Evolutionary conservation across 2,888 invertebrate species (phyloP).

Genomic region (Willowsia nigromaculata): DNA sequence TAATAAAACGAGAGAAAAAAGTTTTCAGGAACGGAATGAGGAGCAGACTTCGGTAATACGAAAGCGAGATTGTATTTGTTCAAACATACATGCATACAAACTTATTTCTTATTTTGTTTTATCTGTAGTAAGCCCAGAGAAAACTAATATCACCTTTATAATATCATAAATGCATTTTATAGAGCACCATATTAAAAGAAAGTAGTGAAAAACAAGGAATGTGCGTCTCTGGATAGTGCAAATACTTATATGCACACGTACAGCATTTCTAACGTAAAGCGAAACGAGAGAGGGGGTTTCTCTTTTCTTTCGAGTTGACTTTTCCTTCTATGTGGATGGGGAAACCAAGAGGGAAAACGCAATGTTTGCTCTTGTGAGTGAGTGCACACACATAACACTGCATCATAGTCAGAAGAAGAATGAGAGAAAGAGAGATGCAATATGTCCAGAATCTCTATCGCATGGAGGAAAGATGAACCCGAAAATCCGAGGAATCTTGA

Average conservation of each 20-base stretch:
- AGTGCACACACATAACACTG: constrained; percentile 22
- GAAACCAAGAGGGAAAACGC: constrained; percentile 54
- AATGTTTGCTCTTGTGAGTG: constrained; percentile 66
- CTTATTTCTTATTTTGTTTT: constrained; percentile 1
- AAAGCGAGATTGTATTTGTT: constrained; percentile 53
- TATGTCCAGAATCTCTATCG: constrained; percentile 40
- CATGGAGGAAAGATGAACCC: constrained; percentile 53
- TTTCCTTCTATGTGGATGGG: background rate
- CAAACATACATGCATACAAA: constrained; percentile 26
- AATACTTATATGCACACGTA: background rate
- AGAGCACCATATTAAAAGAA: constrained; percentile 10
- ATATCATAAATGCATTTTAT: constrained; percentile 45
- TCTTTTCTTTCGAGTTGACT: constrained; percentile 40
- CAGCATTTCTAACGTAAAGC: background rate
- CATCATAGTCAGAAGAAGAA: background rate
- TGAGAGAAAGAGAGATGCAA: constrained; percentile 35
- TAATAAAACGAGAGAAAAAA: background rate
- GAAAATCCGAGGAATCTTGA: constrained; percentile 62
- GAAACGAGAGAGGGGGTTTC: background rate
- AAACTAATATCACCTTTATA: constrained; percentile 16
- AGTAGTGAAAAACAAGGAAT: background rate
- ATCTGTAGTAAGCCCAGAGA: background rate
- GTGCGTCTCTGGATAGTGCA: background rate
- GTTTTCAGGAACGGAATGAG: background rate
- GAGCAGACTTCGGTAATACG: background rate